A percentile compares a stretch with the other conserved stretches of the same genome.
These are phyloP conservation scores for Orientallactaga bullata DNA, from an alignment of 2,113 vertebrate species.

Conservation along the genomic window DNA sequence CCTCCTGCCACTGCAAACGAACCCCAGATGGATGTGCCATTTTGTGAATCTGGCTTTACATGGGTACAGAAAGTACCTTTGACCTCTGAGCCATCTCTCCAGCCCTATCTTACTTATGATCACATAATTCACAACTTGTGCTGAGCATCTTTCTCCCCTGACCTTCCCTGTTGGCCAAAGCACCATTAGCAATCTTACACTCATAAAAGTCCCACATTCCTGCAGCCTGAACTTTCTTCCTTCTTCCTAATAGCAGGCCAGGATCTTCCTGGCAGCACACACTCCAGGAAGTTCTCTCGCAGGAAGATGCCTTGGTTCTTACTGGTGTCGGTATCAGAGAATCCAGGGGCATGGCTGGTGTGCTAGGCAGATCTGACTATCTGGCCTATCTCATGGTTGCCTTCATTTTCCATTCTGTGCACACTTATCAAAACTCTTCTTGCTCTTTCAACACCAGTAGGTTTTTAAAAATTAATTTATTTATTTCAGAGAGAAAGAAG, in stretches of 20 bases:
- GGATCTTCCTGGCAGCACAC: slow-evolving; percentile 89
- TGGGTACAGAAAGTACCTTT: too few species aligned
- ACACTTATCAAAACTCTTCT: neutral
- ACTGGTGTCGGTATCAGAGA: too few species aligned
- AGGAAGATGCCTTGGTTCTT: neutral
- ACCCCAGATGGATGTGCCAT: too few species aligned
- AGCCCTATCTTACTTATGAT: neutral
- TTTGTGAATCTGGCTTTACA: too few species aligned
- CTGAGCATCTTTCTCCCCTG: neutral
- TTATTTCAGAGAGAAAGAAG: too few species aligned
- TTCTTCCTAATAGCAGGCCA: slow-evolving; percentile 91
- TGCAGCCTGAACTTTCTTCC: slow-evolving; percentile 83
- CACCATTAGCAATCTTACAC: neutral
- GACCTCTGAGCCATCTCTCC: too few species aligned
- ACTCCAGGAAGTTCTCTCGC: neutral
- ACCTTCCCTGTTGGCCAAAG: slow-evolving; percentile 23
- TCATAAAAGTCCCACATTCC: neutral
- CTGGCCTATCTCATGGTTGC: neutral
- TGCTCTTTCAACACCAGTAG: neutral
- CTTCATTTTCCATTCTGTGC: neutral
- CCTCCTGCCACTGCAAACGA: too few species aligned
- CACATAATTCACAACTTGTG: slow-evolving; percentile 41
- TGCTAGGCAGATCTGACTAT: neutral
- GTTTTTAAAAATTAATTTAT: too few species aligned
- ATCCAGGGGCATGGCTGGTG: neutral